phyloP scores from a whole-genome alignment of 2,888 invertebrate genomes.

The Toxonevra muliebris region DNA sequence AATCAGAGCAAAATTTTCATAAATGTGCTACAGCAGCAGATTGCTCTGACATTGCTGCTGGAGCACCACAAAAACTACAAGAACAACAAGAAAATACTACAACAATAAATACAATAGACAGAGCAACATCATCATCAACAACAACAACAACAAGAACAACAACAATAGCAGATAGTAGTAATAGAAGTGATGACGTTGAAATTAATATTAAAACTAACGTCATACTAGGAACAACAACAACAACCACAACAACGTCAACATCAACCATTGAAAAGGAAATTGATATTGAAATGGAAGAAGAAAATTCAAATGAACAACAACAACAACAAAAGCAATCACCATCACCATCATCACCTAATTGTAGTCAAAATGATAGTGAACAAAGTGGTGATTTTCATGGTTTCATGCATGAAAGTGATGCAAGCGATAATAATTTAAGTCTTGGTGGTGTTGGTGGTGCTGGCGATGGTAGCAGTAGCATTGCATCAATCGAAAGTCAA shows the following conservation, averaged over 20 bases:
- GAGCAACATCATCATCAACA: neutral
- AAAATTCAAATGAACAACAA: neutral
- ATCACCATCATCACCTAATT: conserved; percentile 45
- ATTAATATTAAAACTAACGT: neutral
- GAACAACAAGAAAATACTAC: neutral
- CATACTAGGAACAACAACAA: neutral
- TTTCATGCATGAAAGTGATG: conserved; percentile 29
- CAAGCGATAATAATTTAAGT: conserved; percentile 10
- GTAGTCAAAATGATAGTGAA: conserved; percentile 28
- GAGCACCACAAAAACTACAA: too few relatives aligned
- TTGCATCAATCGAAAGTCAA: neutral
- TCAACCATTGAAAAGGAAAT: too few relatives aligned
- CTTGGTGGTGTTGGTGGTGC: too few relatives aligned
- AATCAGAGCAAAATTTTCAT: neutral
- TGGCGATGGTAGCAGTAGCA: too few relatives aligned
- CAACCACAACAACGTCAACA: too few relatives aligned
- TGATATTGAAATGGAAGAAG: too few relatives aligned
- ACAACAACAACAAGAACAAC: conserved; percentile 4
- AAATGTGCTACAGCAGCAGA: too few relatives aligned
- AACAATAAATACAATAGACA: conserved; percentile 6
- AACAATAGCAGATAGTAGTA: neutral
- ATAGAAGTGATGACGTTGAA: too few relatives aligned
- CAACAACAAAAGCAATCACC: conserved; percentile 31
- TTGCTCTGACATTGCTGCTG: conserved; percentile 4
- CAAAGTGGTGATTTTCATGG: conserved; percentile 36